Evolutionary conservation across 2,113 vertebrate species (phyloP), one percentile per base, ranked within the genome.

Genomic region (Uropsilus gracilis): DNA sequence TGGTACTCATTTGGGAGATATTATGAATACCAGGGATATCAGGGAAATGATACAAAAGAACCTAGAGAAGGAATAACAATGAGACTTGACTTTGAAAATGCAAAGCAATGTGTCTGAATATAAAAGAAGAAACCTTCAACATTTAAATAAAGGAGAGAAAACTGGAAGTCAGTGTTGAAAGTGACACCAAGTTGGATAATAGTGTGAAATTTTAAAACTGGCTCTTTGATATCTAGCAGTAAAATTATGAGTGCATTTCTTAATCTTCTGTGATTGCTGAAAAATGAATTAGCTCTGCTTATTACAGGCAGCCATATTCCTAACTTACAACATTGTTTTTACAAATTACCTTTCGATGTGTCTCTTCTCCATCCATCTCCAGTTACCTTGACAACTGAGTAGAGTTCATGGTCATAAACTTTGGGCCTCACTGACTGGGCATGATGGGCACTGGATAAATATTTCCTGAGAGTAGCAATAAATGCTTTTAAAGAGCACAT

Each of bases 1-100:
- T 96, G 96, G 96, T 95, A 72, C 87, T 97, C 96, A 96, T 96
- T 96, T 94, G 97, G 96, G 97, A 97, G 95, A 93, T 95, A 96
- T 84, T 95, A 93, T 94, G 95, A 97, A 97, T 96, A 96, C 93
- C 87, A 90, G 81, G 59, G 89, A 96, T 97, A 97, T 95, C 96
- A 97, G 94, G 42, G 57, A 97, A 96, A 86, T 87, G 93, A 96
- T 97, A 96, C 95, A 96, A 97, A 97, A 97, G 94, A 93, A 95
- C 96, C 83, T 11, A 92, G 91, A 94, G 91, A 97, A 91, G 72
- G 95, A 94, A 96, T 97, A 95, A 97, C 96, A 97, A 96, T 95
- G 97, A 97, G 91, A 77, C 57, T 88, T 97, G 95, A 95, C 96
- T 97, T 96, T 97, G 96, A 95, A 97, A 97, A 95, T 97, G 93